These are phyloP conservation scores for Thunnus maccoyii DNA, from an alignment of 2,113 vertebrate species.

Conservation along the genomic window DNA sequence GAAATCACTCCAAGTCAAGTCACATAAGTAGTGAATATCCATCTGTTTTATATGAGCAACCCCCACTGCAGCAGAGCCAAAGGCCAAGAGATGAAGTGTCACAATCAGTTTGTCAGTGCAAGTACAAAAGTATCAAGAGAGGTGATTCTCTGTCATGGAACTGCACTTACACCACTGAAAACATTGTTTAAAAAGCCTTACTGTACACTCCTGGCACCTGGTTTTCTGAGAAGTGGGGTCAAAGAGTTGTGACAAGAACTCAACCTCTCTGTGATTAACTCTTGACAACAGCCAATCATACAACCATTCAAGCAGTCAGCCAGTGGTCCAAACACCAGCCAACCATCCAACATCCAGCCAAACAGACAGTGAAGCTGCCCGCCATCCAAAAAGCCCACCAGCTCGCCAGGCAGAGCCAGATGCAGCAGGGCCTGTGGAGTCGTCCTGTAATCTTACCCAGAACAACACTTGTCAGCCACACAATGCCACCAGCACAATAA, in stretches of 20 bases:
- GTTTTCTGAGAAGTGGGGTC: neutral
- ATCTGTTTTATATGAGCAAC: too few relatives aligned
- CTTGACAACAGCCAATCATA: neutral
- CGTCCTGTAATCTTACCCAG: neutral
- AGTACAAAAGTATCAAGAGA: neutral
- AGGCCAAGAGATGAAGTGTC: neutral
- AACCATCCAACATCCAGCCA: constrained; percentile 4
- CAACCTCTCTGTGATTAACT: neutral
- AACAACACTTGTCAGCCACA: constrained; percentile 8
- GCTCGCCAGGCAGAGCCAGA: constrained; percentile 4
- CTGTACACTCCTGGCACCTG: neutral
- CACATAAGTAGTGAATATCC: too few relatives aligned
- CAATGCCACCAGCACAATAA: neutral
- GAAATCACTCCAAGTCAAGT: too few relatives aligned
- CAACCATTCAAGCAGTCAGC: neutral
- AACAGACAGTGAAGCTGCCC: neutral
- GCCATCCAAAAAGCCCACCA: neutral
- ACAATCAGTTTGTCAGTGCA: neutral
- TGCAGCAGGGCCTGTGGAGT: neutral
- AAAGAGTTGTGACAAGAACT: neutral
- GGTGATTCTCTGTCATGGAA: neutral
- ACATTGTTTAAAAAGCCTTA: neutral
- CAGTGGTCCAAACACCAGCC: neutral
- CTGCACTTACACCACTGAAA: neutral
- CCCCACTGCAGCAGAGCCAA: neutral